Conservation (phyloP, 2,888 invertebrate species). For the Tillus elongatus region DNA sequence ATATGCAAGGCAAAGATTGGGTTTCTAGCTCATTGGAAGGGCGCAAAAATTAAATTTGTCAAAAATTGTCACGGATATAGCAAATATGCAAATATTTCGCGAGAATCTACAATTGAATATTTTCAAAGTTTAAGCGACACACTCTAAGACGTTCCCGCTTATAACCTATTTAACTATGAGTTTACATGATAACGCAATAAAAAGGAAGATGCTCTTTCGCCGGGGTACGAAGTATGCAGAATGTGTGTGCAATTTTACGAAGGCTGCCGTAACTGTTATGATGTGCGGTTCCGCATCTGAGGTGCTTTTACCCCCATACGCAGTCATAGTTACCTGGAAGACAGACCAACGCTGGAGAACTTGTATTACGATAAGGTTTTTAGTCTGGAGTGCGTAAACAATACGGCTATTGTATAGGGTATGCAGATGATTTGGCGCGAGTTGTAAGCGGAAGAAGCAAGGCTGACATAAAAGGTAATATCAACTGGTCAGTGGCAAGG, state of each 20-base stretch:
- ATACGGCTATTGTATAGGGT: no score
- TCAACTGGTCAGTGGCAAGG: no score
- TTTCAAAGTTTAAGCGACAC: conserved; percentile 19
- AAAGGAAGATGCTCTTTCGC: conserved; percentile 17
- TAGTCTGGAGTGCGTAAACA: no score
- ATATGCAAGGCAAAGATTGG: conserved; percentile 12
- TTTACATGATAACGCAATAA: conserved; percentile 19
- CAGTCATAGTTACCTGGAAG: no score
- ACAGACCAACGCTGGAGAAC: no score
- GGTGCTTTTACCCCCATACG: conserved; percentile 30
- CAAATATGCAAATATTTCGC: conserved; percentile 14
- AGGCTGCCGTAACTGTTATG: conserved; percentile 27
- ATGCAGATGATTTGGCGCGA: no score
- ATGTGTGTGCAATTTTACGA: conserved; percentile 22
- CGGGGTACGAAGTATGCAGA: conserved; percentile 18
- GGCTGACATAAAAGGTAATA: no score
- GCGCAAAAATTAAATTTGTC: background rate
- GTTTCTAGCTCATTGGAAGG: no score
- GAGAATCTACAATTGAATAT: no score
- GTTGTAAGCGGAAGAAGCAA: no score
- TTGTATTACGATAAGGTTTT: no score
- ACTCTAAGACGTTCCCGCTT: conserved; percentile 14
- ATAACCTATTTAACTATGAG: conserved; percentile 16
- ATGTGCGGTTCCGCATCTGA: conserved; percentile 29
- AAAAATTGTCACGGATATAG: conserved; percentile 1